Evolutionary conservation across 1,140 invertebrate genomes (phyloP), one percentile per base, ranked within the genome.

Genomic region (Lamellibrachia luymesi): DNA sequence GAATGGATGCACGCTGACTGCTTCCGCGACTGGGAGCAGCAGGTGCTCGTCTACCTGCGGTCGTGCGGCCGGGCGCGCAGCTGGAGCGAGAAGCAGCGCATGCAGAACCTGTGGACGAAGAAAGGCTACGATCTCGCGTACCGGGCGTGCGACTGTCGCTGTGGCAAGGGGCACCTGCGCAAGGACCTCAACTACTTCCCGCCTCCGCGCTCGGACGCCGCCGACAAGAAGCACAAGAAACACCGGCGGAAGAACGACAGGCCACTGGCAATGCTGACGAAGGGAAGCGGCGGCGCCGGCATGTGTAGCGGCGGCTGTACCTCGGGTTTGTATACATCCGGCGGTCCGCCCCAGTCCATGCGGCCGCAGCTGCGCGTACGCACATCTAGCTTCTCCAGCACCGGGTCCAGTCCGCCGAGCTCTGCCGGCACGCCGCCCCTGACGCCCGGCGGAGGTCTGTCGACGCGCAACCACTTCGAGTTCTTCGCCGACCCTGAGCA

Each of bases 51-150:
- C 64, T 99, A 98, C 95, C 97, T 99, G 91, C 98, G 98, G 95
- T 98, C 98, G 8, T 98, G 98, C 96, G 98, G 98, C 22, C 97
- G 98, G 27, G 98, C 98, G 2, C 97, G 98, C 27, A 98, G 98
- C 92, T 99, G 98, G 98, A 98, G 98, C 50, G 98, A 99, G 95
- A 97, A 98, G 91, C 98, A 99, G 96, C 97, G 98, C 27, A 97
- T 98, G 94, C 98, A 99, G 96, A 99, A 99, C 96, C 96, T 99
- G 93, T 99, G 99, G 99, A 99, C 98, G 89, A 99, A 99, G 96
- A 99, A 99, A 96, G 98, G 98, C 22, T 99, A 99, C 96, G 98
- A 99, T 96, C 96, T 99, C 95, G 98, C 98, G 52, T 98, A 90
- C 98, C 98, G 97, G 97, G 98, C 94, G 97, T 98, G 97, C 97